Evolutionary conservation across 2,113 vertebrate genomes (phyloP).

Genomic region (Catharus minimus): DNA sequence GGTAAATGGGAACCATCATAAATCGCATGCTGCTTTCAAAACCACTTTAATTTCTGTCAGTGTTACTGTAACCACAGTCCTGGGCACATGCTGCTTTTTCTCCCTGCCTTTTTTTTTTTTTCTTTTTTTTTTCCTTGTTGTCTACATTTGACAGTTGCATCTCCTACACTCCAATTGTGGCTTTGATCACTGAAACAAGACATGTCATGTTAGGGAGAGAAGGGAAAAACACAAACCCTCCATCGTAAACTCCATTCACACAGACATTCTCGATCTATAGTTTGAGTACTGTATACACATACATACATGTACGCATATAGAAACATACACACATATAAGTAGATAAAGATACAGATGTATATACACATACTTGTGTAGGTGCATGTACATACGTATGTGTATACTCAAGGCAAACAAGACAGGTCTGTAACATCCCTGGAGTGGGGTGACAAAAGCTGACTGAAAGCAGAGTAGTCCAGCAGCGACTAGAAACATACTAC

Average conservation of each 20-base stretch:
- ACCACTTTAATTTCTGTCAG: slow-evolving; percentile 81
- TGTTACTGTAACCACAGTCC: slow-evolving; percentile 73
- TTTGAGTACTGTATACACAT: not conserved
- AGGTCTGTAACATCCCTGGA: not conserved
- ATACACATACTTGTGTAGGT: too few species aligned
- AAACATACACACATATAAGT: accelerated
- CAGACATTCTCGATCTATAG: not conserved
- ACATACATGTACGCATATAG: accelerated
- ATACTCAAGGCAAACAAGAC: not conserved
- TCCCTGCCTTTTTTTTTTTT: not conserved
- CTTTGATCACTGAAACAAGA: slow-evolving; percentile 80
- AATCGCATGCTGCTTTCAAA: slow-evolving; percentile 80
- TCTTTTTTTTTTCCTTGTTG: slow-evolving; percentile 5
- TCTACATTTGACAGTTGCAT: slow-evolving; percentile 74
- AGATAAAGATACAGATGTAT: accelerated
- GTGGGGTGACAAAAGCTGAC: slow-evolving; percentile 22
- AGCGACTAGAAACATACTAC: not conserved
- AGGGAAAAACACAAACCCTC: slow-evolving; percentile 40
- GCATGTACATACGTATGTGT: accelerated
- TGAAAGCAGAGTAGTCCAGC: slow-evolving; percentile 45
- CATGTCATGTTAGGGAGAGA: slow-evolving; percentile 66
- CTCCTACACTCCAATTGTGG: slow-evolving; percentile 66
- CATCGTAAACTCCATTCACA: not conserved
- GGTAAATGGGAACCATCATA: slow-evolving; percentile 76
- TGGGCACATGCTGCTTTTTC: slow-evolving; percentile 28